Percentiles rank a stretch among this genome's conserved stretches.
Conservation (phyloP, 2,888 invertebrate genomes). For the Lasioglossum pauxillum region DNA sequence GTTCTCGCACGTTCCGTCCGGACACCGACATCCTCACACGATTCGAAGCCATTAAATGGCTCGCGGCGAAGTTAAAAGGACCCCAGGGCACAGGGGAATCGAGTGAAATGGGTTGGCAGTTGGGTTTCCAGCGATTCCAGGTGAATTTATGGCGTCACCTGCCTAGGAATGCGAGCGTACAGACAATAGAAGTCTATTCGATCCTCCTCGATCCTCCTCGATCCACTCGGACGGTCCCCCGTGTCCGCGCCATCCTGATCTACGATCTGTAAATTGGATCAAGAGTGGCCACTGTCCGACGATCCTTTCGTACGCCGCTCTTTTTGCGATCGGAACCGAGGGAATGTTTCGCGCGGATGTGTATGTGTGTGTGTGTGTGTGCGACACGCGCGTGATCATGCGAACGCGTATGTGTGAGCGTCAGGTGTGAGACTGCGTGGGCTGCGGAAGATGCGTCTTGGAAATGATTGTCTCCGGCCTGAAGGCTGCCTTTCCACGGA, state of each 20-base stretch:
- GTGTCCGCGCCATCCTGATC: conserved; percentile 2
- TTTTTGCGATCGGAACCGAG: neutral
- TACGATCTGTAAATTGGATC: conserved; percentile 52
- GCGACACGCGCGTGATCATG: conserved; percentile 16
- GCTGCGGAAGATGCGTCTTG: conserved; percentile 48
- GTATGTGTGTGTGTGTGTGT: conserved; percentile 19
- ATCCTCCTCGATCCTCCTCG: neutral
- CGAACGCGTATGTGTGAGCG: conserved; percentile 22
- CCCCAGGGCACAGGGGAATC: neutral
- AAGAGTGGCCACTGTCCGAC: conserved; percentile 7
- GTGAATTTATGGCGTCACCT: conserved; percentile 60
- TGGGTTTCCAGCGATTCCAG: conserved; percentile 36
- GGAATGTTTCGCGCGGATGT: neutral
- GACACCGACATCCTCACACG: neutral
- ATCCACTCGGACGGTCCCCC: neutral
- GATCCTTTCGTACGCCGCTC: conserved; percentile 20
- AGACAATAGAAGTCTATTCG: conserved; percentile 44
- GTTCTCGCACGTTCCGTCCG: neutral
- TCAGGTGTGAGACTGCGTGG: conserved; percentile 53
- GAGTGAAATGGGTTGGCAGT: conserved; percentile 16
- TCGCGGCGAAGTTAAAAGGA: conserved; percentile 21
- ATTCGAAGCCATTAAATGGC: neutral
- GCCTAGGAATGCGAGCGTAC: conserved; percentile 46
- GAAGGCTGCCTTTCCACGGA: conserved; percentile 31
- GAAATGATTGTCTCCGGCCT: conserved; percentile 48